A percentile compares a stretch with the other conserved stretches of the same genome.
Conservation (phyloP, 2,888 invertebrate genomes). For the Hemithea aestivaria region DNA sequence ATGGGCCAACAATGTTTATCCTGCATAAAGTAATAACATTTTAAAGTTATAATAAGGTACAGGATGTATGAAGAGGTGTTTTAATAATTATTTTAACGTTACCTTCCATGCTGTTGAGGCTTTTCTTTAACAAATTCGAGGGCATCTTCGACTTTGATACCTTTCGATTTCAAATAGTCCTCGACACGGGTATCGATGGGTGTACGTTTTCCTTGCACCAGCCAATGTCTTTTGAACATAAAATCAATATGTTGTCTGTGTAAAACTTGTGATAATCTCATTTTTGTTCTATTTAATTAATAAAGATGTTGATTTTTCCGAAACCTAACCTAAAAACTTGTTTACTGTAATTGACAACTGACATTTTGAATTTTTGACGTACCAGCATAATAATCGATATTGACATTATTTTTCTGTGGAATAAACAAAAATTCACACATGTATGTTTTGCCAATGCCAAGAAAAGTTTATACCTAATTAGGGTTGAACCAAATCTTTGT, state of each 20-base stretch:
- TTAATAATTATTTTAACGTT: slow-evolving; percentile 9
- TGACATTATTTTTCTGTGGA: too few relatives aligned
- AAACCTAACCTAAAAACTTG: slow-evolving; percentile 10
- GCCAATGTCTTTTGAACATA: slow-evolving; percentile 86
- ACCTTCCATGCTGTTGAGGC: slow-evolving; percentile 49
- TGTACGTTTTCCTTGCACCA: slow-evolving; percentile 80
- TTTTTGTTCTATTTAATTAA: slow-evolving; percentile 43
- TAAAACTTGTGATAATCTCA: slow-evolving; percentile 83
- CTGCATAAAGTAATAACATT: slow-evolving; percentile 35
- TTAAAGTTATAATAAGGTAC: too few relatives aligned
- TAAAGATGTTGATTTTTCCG: not conserved
- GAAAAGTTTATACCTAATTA: too few relatives aligned
- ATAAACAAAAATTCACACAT: too few relatives aligned
- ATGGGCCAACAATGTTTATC: slow-evolving; percentile 63
- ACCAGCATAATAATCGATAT: too few relatives aligned
- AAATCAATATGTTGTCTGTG: slow-evolving; percentile 85
- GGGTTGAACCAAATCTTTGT: too few relatives aligned
- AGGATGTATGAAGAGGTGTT: not conserved
- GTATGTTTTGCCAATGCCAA: too few relatives aligned
- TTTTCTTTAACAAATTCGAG: slow-evolving; percentile 76
- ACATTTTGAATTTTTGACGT: not conserved
- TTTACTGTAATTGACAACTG: not conserved
- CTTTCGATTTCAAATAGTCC: slow-evolving; percentile 71
- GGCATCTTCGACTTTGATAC: slow-evolving; percentile 81
- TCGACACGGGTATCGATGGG: slow-evolving; percentile 78